Base-by-base conservation (phyloP, 2,113 vertebrate species). In the Cacatua alba region DNA sequence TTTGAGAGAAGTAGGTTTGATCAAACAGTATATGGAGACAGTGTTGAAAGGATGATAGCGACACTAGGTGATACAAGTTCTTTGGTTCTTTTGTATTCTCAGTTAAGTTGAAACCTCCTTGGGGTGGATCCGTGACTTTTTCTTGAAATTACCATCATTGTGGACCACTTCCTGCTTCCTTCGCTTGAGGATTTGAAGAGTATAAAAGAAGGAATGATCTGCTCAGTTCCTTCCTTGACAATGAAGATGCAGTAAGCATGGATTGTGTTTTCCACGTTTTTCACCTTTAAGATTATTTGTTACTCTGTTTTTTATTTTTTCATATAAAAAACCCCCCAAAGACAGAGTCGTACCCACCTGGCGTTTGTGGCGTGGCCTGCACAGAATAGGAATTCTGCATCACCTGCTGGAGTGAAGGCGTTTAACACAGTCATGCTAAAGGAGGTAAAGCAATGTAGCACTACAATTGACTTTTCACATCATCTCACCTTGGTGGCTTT, bases 121-220 rank as follows among this genome's bases (percentile, higher is more conserved):
- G 57, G 35, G 23, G 52, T 51, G 33, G 29, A 26, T n/a, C 1
- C 0, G 33, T 64, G 59, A 43, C 39, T 72, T 92, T 75, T 51
- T 62, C 65, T 44, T 84, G 46, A 21, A 26, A 2, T 5, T 43
- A 33, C 60, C 6, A 0, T 69, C 1, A 0, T 2, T 23, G 74
- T 1, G 0, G 11, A 10, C 57, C 33, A 41, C 41, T 77, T 39
- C 35, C 17, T 63, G 80, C 76, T 72, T 49, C 52, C 37, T 89
- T 67, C 5, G 2, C n/a, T 77, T 48, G 46, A 39, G 74, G 24
- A 65, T 71, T 67, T 65, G 29, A 25, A 4, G 24, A 64, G 24
- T 76, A 11, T 39, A 19, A 57, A 63, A 76, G 68, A 29, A 69
- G 44, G 39, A 77, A 39, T 53, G 43, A 43, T 35, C 25, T 48